phyloP scores from a whole-genome alignment of 2,888 invertebrate genomes.

The Eustalomyia histrio region DNA sequence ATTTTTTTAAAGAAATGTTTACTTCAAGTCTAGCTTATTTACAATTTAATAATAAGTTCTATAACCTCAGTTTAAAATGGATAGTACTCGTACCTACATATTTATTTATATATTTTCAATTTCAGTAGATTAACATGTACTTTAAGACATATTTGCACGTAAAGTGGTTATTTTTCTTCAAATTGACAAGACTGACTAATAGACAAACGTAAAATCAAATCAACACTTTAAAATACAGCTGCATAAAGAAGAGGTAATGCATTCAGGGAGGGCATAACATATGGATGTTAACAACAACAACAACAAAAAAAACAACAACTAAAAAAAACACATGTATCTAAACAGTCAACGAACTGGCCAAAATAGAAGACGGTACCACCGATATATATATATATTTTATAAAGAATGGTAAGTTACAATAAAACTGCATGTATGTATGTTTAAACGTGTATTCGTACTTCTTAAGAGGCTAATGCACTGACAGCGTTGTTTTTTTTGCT shows the following conservation, averaged over 20 bases:
- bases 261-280: constrained; percentile 1
- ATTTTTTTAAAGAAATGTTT: too few relatives aligned
- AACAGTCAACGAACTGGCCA: constrained; percentile 63
- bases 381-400: neutral
- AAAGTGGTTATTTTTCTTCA: constrained; percentile 50
- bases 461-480: constrained; percentile 62
- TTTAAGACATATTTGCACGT: constrained; percentile 58
- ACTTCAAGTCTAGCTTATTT: constrained; percentile 30
- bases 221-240: constrained; percentile 20
- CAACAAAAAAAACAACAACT: constrained; percentile 10
- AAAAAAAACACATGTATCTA: constrained; percentile 53
- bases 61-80: constrained; percentile 57
- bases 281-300: neutral
- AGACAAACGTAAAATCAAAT: constrained; percentile 55
- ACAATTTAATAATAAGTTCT: constrained; percentile 51
- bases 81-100: too few relatives aligned
- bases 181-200: constrained; percentile 54
- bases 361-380: constrained; percentile 48
- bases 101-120: constrained; percentile 14
- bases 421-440: constrained; percentile 35
- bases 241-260: constrained; percentile 8
- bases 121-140: constrained; percentile 47
- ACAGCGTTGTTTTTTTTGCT: constrained; percentile 41
- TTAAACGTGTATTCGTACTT: constrained; percentile 31
- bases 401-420: constrained; percentile 27